These are phyloP conservation scores for Drosophila vallismaia DNA, from an alignment of 2,888 invertebrate species.

Conservation along the genomic window DNA sequence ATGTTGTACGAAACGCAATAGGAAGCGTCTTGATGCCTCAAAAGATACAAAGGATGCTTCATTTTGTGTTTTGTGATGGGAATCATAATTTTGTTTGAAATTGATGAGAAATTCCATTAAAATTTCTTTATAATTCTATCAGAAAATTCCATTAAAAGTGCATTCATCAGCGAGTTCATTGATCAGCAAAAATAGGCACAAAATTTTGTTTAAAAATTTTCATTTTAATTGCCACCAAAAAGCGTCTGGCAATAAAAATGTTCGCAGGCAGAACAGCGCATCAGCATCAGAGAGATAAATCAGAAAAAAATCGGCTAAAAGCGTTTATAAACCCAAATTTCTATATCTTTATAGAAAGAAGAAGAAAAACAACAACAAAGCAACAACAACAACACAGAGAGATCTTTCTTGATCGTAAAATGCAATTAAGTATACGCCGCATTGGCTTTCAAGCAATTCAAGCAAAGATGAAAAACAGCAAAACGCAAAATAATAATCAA, in stretches of 20 bases:
- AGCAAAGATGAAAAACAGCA: slow-evolving; percentile 6
- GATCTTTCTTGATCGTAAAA: background rate
- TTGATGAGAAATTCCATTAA: background rate
- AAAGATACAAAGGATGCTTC: too few species aligned
- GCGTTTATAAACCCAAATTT: slow-evolving; percentile 24
- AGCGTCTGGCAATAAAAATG: slow-evolving; percentile 11
- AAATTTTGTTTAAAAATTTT: background rate
- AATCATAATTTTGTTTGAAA: too few species aligned
- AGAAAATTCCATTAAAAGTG: background rate
- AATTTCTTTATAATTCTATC: too few species aligned
- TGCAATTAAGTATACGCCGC: slow-evolving; percentile 44
- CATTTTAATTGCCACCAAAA: slow-evolving; percentile 30
- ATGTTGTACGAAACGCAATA: slow-evolving; percentile 9
- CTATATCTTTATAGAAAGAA: slow-evolving; percentile 8
- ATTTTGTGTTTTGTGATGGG: too few species aligned
- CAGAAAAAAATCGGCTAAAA: slow-evolving; percentile 17
- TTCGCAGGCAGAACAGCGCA: slow-evolving; percentile 3
- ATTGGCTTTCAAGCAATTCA: slow-evolving; percentile 36
- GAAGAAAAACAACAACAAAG: too few species aligned
- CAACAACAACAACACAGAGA: too few species aligned
- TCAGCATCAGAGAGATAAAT: slow-evolving; percentile 29
- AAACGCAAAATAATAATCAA: too few species aligned
- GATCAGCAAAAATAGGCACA: background rate
- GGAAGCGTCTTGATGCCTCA: too few species aligned
- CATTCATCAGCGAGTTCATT: slow-evolving; percentile 28